These are phyloP conservation scores for Engraulis encrasicolus DNA, from an alignment of 2,113 vertebrate genomes.

Conservation along the genomic window DNA sequence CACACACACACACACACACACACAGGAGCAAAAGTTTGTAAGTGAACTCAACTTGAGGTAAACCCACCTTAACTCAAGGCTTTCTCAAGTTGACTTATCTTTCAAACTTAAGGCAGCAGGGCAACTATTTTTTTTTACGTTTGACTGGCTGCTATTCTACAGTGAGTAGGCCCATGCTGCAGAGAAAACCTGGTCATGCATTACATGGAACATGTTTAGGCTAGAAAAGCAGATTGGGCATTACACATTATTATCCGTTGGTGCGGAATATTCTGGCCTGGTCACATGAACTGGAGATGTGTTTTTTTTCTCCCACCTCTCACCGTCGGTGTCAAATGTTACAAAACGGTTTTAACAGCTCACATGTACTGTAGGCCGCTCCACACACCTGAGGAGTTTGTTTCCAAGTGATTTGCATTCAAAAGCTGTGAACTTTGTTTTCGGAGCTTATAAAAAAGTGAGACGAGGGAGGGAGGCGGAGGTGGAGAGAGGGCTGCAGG, in stretches of 20 bases:
- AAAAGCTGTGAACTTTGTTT: slow-evolving; percentile 15
- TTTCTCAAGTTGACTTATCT: too few relatives aligned
- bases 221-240: neutral
- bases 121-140: too few relatives aligned
- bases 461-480: neutral
- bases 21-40: neutral
- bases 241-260: neutral
- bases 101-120: too few relatives aligned
- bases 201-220: neutral
- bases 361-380: neutral
- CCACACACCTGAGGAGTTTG: neutral
- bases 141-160: too few relatives aligned
- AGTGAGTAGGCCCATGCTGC: neutral
- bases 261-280: neutral
- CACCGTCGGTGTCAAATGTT: neutral
- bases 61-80: too few relatives aligned
- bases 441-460: slow-evolving; percentile 1
- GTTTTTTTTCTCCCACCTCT: neutral
- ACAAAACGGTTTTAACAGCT: slow-evolving; percentile 15
- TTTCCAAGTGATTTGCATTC: slow-evolving; percentile 13
- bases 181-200: neutral
- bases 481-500: too few relatives aligned
- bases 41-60: too few relatives aligned
- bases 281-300: neutral
- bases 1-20: slow-evolving; percentile 5